phyloP scores from a whole-genome alignment of 2,797 vertebrate species.

The Poeciliopsis infans region DNA sequence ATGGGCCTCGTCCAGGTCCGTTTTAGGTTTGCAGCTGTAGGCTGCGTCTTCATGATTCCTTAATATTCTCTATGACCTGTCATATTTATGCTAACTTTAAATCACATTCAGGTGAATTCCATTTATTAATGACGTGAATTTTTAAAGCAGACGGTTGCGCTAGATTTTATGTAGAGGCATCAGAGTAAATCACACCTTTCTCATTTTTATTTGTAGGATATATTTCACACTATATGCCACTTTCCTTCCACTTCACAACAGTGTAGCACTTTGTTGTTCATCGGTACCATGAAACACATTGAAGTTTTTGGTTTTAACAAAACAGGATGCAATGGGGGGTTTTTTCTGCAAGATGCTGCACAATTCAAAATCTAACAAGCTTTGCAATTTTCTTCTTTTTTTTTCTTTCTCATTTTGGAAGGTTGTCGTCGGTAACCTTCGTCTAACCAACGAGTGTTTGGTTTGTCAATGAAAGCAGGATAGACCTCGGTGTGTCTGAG shows the following conservation, averaged over 20 bases:
- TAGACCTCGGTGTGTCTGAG: background rate
- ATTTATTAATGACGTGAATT: background rate
- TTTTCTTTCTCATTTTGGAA: slow-evolving; percentile 1
- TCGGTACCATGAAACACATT: background rate
- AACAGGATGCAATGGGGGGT: background rate
- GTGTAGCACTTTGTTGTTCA: background rate
- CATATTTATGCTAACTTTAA: background rate
- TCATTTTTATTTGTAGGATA: background rate
- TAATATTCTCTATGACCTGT: background rate
- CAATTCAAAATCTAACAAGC: background rate
- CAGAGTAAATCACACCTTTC: background rate
- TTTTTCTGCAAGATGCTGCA: background rate
- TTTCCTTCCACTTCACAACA: background rate
- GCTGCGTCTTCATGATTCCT: background rate
- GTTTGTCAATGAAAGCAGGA: background rate
- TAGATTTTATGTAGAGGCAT: background rate
- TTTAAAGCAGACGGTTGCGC: background rate
- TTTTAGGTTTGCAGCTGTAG: background rate
- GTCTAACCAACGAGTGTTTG: background rate
- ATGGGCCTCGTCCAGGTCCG: background rate
- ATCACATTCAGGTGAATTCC: background rate
- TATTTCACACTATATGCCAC: background rate
- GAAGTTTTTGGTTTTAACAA: background rate
- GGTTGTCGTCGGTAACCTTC: background rate
- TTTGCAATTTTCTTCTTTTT: background rate